A percentile compares a stretch with the other conserved stretches of the same genome.
These are phyloP conservation scores for Scaptomyza flava DNA, from an alignment of 2,888 invertebrate species.

Conservation along the genomic window DNA sequence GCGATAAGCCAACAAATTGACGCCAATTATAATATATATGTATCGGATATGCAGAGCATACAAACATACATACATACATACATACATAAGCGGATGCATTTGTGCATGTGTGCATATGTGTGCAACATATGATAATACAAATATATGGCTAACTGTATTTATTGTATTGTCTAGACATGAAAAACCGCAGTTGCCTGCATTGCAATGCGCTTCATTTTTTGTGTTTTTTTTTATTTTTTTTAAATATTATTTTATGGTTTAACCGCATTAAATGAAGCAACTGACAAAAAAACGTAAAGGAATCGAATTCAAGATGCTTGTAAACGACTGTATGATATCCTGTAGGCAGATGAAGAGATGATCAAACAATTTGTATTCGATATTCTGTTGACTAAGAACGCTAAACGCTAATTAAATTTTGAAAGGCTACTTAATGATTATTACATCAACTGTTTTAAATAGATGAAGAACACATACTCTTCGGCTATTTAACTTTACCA, in stretches of 20 bases:
- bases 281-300: conserved; percentile 34
- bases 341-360: background rate
- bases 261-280: conserved; percentile 72
- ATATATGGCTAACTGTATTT: conserved; percentile 79
- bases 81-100: background rate
- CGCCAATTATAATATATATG: conserved; percentile 69
- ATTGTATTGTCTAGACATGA: conserved; percentile 77
- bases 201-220: conserved; percentile 61
- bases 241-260: conserved; percentile 54
- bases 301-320: conserved; percentile 6
- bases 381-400: no score
- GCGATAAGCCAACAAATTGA: conserved; percentile 64
- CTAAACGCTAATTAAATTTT: no score
- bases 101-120: background rate
- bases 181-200: conserved; percentile 76
- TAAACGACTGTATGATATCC: conserved; percentile 4
- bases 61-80: conserved; percentile 16
- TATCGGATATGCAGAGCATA: conserved; percentile 24
- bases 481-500: no score
- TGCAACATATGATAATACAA: conserved; percentile 65
- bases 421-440: no score
- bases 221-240: conserved; percentile 40
- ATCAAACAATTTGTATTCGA: no score
- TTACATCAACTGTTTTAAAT: no score
- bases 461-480: no score